phyloP scores from a whole-genome alignment of 35 echinoderm and acorn worm genomes.

The Amphiura filiformis region DNA sequence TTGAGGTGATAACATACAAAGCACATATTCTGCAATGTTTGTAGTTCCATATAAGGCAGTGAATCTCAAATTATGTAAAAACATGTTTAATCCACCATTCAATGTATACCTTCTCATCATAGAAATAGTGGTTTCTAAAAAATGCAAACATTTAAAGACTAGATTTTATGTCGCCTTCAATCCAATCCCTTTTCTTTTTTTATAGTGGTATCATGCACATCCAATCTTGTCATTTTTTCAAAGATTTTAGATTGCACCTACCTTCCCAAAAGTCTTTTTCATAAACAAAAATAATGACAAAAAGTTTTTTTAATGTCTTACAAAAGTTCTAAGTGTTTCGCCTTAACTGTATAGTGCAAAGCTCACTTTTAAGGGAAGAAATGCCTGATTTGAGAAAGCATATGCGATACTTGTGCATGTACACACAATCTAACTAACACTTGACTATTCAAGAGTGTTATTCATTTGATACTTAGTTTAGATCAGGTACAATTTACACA shows the following conservation, averaged over 20 bases:
- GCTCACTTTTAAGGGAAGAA: neutral
- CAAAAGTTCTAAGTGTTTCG: slow-evolving; percentile 5
- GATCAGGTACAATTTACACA: slow-evolving; percentile 1
- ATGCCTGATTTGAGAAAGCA: neutral
- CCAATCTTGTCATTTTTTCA: neutral
- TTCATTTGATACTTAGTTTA: neutral
- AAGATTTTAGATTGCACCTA: neutral
- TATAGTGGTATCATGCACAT: neutral
- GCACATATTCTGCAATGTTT: too few relatives aligned
- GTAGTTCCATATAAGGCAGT: too few relatives aligned
- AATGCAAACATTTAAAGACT: too few relatives aligned
- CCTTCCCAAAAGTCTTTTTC: neutral
- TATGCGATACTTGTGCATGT: neutral
- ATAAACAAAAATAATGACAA: neutral
- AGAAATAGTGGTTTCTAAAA: too few relatives aligned
- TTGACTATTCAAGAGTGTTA: neutral
- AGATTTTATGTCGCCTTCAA: too few relatives aligned
- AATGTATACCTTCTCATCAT: too few relatives aligned
- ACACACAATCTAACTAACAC: neutral
- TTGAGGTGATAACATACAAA: too few relatives aligned
- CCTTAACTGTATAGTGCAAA: slow-evolving; percentile 13
- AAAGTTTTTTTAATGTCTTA: neutral
- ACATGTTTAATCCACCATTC: too few relatives aligned
- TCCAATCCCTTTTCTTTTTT: neutral
- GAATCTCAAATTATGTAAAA: too few relatives aligned